A percentile compares a stretch with the other conserved stretches of the same genome.
These are phyloP conservation scores for Trachelus troglodyta DNA, from an alignment of 2,888 invertebrate species.

Conservation along the genomic window DNA sequence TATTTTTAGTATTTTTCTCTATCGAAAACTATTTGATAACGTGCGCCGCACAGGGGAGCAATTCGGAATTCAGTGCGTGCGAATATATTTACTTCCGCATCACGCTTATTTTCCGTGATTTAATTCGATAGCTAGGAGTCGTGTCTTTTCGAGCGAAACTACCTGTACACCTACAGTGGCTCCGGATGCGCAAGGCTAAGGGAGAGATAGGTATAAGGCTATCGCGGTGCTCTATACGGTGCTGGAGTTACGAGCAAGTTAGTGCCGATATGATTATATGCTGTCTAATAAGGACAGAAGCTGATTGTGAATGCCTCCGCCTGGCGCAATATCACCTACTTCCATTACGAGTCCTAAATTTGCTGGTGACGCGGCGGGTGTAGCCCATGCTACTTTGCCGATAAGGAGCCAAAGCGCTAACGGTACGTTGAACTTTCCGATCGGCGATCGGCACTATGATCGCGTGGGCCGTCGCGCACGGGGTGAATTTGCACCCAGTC, in stretches of 20 bases:
- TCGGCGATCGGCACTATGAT: not conserved
- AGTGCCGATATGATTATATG: constrained; percentile 30
- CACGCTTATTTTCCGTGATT: not conserved
- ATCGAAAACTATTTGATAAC: not conserved
- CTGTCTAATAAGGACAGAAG: constrained; percentile 33
- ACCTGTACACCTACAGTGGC: constrained; percentile 14
- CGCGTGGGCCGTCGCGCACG: not conserved
- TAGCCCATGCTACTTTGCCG: not conserved
- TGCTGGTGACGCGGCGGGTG: not conserved
- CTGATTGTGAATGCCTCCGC: constrained; percentile 25
- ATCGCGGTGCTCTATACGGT: constrained; percentile 19
- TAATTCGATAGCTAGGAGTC: not conserved
- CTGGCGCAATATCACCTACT: constrained; percentile 20
- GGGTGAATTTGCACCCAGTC: not conserved
- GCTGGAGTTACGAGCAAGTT: constrained; percentile 27
- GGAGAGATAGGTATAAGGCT: constrained; percentile 29
- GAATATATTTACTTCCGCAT: not conserved
- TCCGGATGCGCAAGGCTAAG: constrained; percentile 22
- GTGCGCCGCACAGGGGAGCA: not conserved
- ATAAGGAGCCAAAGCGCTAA: not conserved
- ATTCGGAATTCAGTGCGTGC: not conserved
- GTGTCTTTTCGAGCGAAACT: constrained; percentile 1
- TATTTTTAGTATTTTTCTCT: not conserved
- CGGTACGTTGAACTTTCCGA: not conserved
- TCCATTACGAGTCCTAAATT: constrained; percentile 26